phyloP scores from a whole-genome alignment of 2,888 invertebrate species.

The Dexiosoma caninum region DNA sequence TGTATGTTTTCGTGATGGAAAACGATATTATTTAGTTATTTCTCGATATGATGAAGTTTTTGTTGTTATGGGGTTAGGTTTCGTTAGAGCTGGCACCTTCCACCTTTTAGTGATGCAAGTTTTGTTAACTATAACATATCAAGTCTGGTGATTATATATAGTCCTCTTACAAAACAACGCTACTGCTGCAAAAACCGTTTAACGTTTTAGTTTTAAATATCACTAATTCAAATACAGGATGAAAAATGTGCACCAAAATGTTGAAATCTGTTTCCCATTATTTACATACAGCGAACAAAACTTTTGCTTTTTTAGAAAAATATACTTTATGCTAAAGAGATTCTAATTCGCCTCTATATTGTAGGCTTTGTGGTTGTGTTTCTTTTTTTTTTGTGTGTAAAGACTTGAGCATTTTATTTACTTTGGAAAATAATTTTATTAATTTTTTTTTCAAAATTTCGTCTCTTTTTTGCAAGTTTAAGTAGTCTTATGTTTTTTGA shows the following conservation, averaged over 20 bases:
- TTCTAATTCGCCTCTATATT: constrained; percentile 11
- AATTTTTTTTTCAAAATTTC: neutral
- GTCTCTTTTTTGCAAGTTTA: neutral
- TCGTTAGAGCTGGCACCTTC: too few species aligned
- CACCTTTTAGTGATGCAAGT: too few species aligned
- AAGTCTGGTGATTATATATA: too few species aligned
- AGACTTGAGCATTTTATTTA: constrained; percentile 2
- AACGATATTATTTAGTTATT: too few species aligned
- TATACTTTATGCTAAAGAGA: constrained; percentile 6
- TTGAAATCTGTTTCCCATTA: neutral
- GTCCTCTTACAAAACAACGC: neutral
- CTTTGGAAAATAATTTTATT: neutral
- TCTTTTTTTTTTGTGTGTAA: neutral
- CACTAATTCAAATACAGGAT: neutral
- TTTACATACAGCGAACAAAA: neutral
- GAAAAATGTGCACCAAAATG: neutral
- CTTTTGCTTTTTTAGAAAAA: neutral
- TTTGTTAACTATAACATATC: too few species aligned
- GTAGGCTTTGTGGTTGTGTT: too few species aligned
- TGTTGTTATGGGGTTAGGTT: too few species aligned
- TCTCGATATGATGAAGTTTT: too few species aligned
- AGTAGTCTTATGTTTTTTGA: constrained; percentile 8
- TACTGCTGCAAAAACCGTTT: neutral
- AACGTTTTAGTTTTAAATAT: neutral
- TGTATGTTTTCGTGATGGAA: too few species aligned